Evolutionary conservation across 1,140 invertebrate genomes (phyloP).

Genomic region (Cydia amplana): DNA sequence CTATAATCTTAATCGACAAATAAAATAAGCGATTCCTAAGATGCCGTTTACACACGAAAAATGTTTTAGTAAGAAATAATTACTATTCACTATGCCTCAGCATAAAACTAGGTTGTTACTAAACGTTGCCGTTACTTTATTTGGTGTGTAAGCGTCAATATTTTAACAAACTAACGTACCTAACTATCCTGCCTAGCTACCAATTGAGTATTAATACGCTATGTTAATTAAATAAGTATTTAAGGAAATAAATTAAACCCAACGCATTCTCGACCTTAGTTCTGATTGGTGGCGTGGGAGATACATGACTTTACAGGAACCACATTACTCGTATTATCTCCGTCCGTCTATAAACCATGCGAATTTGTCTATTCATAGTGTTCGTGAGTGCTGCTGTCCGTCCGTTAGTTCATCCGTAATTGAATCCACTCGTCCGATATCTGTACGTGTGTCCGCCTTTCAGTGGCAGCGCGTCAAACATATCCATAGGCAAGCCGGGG

Average conservation of each 20-base stretch:
- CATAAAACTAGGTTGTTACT: background rate
- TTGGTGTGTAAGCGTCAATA: conserved; percentile 29
- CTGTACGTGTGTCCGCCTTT: too few species aligned
- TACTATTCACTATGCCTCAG: too few species aligned
- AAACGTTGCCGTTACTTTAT: too few species aligned
- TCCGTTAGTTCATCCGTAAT: too few species aligned
- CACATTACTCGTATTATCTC: too few species aligned
- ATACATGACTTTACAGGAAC: conserved; percentile 13
- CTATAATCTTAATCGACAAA: conserved; percentile 39
- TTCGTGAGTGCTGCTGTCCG: too few species aligned
- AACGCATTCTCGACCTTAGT: conserved; percentile 36
- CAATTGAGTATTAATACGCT: background rate
- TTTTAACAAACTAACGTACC: conserved; percentile 13
- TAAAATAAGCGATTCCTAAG: conserved; percentile 41
- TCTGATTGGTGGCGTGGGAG: background rate
- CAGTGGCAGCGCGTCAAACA: too few species aligned
- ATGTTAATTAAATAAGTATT: conserved; percentile 7
- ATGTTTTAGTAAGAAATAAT: background rate
- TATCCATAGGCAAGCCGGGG: too few species aligned
- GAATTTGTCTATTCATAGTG: too few species aligned
- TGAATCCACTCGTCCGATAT: too few species aligned
- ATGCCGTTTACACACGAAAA: conserved; percentile 34
- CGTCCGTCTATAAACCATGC: too few species aligned
- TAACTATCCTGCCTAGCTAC: conserved; percentile 22
- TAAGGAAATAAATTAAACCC: conserved; percentile 34